phyloP scores from a whole-genome alignment of 2,888 invertebrate genomes.

The Lasiommata megera region DNA sequence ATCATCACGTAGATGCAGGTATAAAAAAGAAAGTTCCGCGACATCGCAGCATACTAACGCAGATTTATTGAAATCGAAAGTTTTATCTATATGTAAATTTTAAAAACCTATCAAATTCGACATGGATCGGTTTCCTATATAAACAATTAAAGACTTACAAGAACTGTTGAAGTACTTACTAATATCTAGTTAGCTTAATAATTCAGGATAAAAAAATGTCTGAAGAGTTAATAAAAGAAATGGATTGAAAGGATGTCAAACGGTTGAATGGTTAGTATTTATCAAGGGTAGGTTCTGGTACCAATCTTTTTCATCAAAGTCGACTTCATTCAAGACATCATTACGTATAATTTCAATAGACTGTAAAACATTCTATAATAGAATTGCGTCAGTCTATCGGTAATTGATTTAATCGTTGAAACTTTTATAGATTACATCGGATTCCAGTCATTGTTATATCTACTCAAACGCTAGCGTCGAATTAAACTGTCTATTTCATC shows the following conservation, averaged over 20 bases:
- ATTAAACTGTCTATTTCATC: conserved; percentile 4
- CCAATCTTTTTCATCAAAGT: not conserved
- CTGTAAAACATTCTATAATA: conserved; percentile 35
- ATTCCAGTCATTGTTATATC: conserved; percentile 14
- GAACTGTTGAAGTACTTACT: too few species aligned
- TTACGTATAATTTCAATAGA: conserved; percentile 8
- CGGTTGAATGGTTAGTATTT: too few species aligned
- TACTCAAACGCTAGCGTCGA: conserved; percentile 1
- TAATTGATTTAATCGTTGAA: conserved; percentile 34
- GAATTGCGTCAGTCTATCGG: conserved; percentile 37
- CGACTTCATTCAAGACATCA: not conserved
- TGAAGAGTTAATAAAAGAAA: too few species aligned
- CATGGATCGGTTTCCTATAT: not conserved
- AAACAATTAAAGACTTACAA: not conserved
- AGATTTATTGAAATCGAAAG: conserved; percentile 11
- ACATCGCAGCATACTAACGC: not conserved
- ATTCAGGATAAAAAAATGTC: too few species aligned
- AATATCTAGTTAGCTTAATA: too few species aligned
- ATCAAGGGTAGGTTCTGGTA: too few species aligned
- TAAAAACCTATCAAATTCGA: not conserved
- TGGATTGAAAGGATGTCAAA: too few species aligned
- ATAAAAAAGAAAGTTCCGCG: conserved; percentile 8
- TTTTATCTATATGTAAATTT: conserved; percentile 9
- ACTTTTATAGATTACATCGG: conserved; percentile 27
- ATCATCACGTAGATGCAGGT: conserved; percentile 4